A percentile compares a stretch with the other conserved stretches of the same genome.
Conservation (phyloP, 2,113 vertebrate genomes). For the Forbesichthys papilliferus region DNA sequence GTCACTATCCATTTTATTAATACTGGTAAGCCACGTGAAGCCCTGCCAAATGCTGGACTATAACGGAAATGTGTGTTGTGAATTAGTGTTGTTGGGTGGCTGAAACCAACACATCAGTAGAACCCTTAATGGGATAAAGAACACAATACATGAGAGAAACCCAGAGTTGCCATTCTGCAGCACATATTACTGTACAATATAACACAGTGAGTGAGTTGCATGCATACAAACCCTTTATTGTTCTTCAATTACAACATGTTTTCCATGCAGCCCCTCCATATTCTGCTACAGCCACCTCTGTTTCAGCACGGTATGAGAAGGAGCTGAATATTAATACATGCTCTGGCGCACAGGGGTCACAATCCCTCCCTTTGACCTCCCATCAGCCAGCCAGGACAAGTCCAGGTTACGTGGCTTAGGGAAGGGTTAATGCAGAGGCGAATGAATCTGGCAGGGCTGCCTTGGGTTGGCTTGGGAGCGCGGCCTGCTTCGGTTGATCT, state of each 20-base stretch:
- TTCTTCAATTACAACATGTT: too few relatives aligned
- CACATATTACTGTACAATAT: too few relatives aligned
- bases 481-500: conserved; percentile 31
- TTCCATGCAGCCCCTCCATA: too few relatives aligned
- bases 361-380: conserved; percentile 23
- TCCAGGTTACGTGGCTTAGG: conserved; percentile 5
- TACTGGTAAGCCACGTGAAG: conserved; percentile 21
- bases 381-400: conserved; percentile 22
- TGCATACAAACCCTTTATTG: too few relatives aligned
- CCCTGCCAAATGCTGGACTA: conserved; percentile 17
- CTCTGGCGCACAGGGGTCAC: conserved; percentile 4
- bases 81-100: too few relatives aligned
- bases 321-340: conserved; percentile 31
- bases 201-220: too few relatives aligned
- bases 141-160: too few relatives aligned
- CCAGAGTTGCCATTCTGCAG: too few relatives aligned
- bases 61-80: background rate
- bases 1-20: conserved; percentile 48
- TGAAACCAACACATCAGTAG: too few relatives aligned
- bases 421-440: conserved; percentile 38
- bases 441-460: conserved; percentile 69
- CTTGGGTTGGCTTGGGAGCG: conserved; percentile 19
- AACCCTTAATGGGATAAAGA: too few relatives aligned
- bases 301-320: background rate
- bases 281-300: too few relatives aligned